Base-by-base conservation (phyloP, 2,113 vertebrate species). In the Amia ocellicauda region DNA sequence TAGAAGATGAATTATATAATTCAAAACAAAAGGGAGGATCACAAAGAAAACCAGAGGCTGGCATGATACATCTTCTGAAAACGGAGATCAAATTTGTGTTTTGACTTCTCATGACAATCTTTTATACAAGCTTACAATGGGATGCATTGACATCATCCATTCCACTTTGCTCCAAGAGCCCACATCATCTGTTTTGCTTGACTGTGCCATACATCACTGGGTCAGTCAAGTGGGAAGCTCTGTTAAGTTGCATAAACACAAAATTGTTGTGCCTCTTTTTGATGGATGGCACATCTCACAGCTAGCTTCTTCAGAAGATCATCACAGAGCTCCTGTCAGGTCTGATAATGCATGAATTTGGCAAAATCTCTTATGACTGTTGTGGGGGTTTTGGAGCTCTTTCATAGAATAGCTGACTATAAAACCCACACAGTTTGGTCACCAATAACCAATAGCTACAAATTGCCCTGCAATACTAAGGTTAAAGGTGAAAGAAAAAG, bases 211-310 rank as follows among this genome's bases (percentile, higher is more conserved):
- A 69, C 69, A 82, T 84, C 82, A 82, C 68, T 40, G 70, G 64
- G 52, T 68, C 69, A 56, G 45, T 49, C 27, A 57, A 64, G 50
- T 75, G 70, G 75, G 67, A 73, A 76, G 64, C 73, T 78, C 78
- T 77, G 76, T 36, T 73, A 74, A 78, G 75, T 69, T 82, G 75
- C 75, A 76, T 77, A 77, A 84, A 82, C 82, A 82, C 66, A 68
- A 36, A 51, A 75, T 74, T 60, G 65, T 63, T 57, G 31, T 9
- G 23, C 4, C 56, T 29, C 66, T 58, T 51, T 36, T 62, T 82
- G 82, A 84, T 82, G 70, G 74, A 82, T 82, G 80, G 61, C 11
- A 29, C 67, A 53, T 54, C 69, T 42, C 70, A 2, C 57, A 23
- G 36, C 43, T 10, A 54, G 72, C 62, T 45, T 69, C 67, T 64